Evolutionary conservation across 1,140 invertebrate genomes (phyloP).

Genomic region (Pseudomyrmex cubaensis): DNA sequence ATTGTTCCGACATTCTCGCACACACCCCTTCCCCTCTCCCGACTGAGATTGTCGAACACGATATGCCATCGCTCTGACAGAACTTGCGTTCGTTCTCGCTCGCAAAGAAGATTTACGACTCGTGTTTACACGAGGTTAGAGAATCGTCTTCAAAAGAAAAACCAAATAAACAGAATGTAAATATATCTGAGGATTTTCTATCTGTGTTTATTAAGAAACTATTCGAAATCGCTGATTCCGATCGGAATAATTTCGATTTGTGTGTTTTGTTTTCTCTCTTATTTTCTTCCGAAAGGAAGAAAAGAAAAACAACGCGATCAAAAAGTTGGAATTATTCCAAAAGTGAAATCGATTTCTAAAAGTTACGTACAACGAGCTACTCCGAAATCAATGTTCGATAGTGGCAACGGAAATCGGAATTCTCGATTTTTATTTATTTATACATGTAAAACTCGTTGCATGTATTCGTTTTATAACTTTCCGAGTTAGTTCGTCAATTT

Average conservation of each 20-base stretch:
- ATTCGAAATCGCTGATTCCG: no score
- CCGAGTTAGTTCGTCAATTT: background rate
- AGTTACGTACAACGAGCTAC: no score
- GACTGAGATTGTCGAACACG: conserved; percentile 4
- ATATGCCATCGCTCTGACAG: background rate
- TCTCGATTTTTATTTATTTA: no score
- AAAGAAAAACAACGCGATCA: background rate
- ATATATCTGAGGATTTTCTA: no score
- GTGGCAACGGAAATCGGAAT: background rate
- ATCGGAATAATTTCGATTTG: no score
- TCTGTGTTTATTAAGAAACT: no score
- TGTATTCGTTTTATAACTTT: no score
- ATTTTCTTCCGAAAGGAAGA: background rate
- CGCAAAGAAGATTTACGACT: background rate
- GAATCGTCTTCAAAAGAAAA: background rate
- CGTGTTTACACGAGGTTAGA: background rate
- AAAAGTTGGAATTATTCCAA: no score
- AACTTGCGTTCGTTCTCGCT: background rate
- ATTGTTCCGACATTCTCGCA: conserved; percentile 12
- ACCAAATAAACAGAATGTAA: no score
- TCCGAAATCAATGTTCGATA: background rate
- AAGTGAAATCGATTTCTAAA: no score
- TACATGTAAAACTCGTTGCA: background rate
- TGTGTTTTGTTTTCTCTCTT: no score
- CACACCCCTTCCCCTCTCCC: background rate